These are phyloP conservation scores for Hoplias malabaricus DNA, from an alignment of 2,113 vertebrate genomes.

Conservation along the genomic window DNA sequence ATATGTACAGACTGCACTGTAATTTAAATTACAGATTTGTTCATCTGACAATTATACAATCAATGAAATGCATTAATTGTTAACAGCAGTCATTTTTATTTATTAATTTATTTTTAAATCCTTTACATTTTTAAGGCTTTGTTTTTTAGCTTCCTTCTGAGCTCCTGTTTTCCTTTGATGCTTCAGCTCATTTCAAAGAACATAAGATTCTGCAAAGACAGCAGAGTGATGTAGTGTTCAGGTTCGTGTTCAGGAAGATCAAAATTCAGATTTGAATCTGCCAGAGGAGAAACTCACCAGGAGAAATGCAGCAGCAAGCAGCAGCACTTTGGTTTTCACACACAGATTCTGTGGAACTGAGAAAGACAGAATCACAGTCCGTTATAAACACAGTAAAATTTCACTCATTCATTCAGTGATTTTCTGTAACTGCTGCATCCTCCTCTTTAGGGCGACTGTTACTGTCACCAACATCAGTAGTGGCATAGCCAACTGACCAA, in stretches of 20 bases:
- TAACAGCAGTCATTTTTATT: too few species aligned
- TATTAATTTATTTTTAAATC: too few species aligned
- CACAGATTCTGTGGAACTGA: slow-evolving; percentile 68
- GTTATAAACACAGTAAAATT: too few species aligned
- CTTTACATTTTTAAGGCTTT: too few species aligned
- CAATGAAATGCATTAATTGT: too few species aligned
- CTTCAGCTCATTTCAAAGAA: slow-evolving; percentile 81
- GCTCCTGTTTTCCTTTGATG: background rate
- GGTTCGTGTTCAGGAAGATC: background rate
- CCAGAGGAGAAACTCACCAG: slow-evolving; percentile 58
- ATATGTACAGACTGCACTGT: background rate
- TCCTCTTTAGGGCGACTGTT: too few species aligned
- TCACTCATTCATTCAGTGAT: too few species aligned
- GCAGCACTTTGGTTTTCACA: slow-evolving; percentile 67
- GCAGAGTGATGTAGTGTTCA: background rate
- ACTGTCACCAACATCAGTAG: too few species aligned
- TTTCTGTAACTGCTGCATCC: too few species aligned
- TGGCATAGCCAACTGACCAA: too few species aligned
- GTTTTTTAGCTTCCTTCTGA: background rate
- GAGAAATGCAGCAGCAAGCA: slow-evolving; percentile 71
- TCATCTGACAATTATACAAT: too few species aligned
- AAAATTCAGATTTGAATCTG: background rate
- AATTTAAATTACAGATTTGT: background rate
- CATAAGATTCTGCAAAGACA: slow-evolving; percentile 68
- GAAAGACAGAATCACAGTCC: background rate